These are phyloP conservation scores for Muscicapa striata DNA, from an alignment of 2,797 vertebrate species.

Conservation along the genomic window DNA sequence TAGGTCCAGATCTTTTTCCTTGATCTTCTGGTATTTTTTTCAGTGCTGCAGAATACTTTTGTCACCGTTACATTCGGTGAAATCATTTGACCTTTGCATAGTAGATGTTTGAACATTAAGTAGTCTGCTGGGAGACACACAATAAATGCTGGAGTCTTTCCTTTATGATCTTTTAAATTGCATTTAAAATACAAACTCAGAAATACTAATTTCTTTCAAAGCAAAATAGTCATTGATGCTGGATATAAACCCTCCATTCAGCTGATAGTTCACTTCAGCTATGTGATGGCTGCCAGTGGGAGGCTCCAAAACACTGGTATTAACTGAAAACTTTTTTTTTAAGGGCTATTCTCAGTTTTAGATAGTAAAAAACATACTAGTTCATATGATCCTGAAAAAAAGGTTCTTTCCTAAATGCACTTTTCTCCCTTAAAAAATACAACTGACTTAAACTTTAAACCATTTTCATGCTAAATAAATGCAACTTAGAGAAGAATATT, in stretches of 20 bases:
- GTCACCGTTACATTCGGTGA: slow-evolving; percentile 18
- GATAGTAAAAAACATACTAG: neutral
- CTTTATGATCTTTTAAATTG: slow-evolving; percentile 50
- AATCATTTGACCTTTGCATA: slow-evolving; percentile 62
- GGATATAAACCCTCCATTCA: slow-evolving; percentile 24
- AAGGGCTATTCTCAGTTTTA: slow-evolving; percentile 1
- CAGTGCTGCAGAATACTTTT: slow-evolving; percentile 37
- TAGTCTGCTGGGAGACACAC: slow-evolving; percentile 53
- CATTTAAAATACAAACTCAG: slow-evolving; percentile 33
- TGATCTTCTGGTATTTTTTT: slow-evolving; percentile 22
- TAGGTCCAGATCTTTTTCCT: neutral
- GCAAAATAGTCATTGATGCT: slow-evolving; percentile 15
- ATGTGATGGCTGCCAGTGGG: slow-evolving; percentile 70
- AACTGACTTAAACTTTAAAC: neutral
- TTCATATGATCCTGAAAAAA: neutral
- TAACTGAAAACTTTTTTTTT: slow-evolving; percentile 65
- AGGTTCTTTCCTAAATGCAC: neutral
- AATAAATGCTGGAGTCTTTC: slow-evolving; percentile 40
- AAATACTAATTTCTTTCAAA: slow-evolving; percentile 45
- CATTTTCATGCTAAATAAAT: neutral
- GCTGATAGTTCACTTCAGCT: slow-evolving; percentile 44
- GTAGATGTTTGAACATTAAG: slow-evolving; percentile 55
- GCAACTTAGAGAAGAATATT: neutral
- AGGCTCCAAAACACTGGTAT: slow-evolving; percentile 70
- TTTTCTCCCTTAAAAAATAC: neutral